A percentile compares a stretch with the other conserved stretches of the same genome.
These are phyloP conservation scores for Cyclophora punctaria DNA, from an alignment of 2,888 invertebrate genomes.

Conservation along the genomic window DNA sequence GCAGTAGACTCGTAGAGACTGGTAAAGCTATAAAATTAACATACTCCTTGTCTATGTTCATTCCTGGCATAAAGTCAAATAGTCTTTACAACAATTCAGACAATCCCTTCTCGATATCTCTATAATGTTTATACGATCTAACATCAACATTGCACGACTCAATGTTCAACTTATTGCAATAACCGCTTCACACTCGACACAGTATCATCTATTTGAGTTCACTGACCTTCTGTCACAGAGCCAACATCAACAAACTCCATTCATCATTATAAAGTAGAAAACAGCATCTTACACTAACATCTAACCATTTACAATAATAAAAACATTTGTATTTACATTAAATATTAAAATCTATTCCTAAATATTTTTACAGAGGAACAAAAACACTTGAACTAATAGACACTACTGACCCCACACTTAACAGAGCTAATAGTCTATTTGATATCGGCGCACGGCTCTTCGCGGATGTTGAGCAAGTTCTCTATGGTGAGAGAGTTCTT, in stretches of 20 bases:
- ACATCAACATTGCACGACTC: constrained; percentile 57
- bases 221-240: constrained; percentile 12
- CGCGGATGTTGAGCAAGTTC: constrained; percentile 54
- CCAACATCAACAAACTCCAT: constrained; percentile 11
- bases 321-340: constrained; percentile 72
- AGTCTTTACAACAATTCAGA: not conserved
- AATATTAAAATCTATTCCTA: constrained; percentile 56
- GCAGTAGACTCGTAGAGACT: too few relatives aligned
- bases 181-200: constrained; percentile 25
- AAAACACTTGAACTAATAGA: constrained; percentile 64
- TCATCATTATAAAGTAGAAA: constrained; percentile 50
- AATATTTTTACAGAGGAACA: constrained; percentile 70
- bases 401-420: constrained; percentile 52
- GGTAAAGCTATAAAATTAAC: too few relatives aligned
- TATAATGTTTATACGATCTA: constrained; percentile 37
- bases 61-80: constrained; percentile 6
- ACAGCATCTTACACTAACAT: constrained; percentile 39
- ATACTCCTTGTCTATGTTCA: not conserved
- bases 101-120: constrained; percentile 11
- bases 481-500: constrained; percentile 65
- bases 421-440: constrained; percentile 40
- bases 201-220: constrained; percentile 19
- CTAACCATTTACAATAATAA: constrained; percentile 67
- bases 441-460: constrained; percentile 51
- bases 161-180: constrained; percentile 42